Conservation (phyloP, 2,888 invertebrate genomes). For the Scaptomyza cyrtandrae region DNA sequence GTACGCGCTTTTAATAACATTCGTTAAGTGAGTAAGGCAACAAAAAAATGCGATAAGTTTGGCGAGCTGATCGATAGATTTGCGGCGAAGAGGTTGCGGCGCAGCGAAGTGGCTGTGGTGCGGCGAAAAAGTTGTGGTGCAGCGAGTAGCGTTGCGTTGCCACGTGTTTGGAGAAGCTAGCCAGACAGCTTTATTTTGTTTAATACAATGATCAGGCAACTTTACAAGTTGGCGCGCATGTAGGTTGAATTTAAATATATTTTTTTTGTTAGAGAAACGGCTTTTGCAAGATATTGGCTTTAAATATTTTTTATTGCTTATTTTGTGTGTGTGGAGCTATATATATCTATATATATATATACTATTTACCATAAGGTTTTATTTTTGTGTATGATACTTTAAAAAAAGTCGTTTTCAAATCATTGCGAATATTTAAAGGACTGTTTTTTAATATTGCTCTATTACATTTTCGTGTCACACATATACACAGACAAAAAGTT, state of each 20-base stretch:
- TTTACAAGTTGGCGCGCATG: neutral
- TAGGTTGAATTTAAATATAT: neutral
- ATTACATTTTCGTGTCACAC: too few relatives aligned
- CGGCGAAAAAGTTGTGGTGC: neutral
- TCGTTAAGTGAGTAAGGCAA: conserved; percentile 7
- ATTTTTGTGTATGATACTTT: too few relatives aligned
- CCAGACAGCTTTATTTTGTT: conserved; percentile 14
- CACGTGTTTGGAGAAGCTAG: neutral
- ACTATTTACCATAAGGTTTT: too few relatives aligned
- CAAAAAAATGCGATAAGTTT: neutral
- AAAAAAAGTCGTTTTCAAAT: too few relatives aligned
- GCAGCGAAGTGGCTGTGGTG: conserved; percentile 11
- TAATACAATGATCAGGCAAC: neutral
- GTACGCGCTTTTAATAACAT: conserved; percentile 3
- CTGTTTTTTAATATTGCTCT: too few relatives aligned
- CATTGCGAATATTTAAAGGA: too few relatives aligned
- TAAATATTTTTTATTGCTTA: too few relatives aligned
- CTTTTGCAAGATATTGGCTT: too few relatives aligned
- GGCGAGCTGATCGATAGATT: neutral
- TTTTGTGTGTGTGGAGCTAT: too few relatives aligned
- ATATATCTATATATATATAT: too few relatives aligned
- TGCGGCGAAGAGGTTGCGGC: conserved; percentile 4
- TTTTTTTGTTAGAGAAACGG: too few relatives aligned
- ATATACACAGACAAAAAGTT: too few relatives aligned
- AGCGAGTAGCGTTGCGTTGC: neutral